Evolutionary conservation across 2,113 vertebrate genomes (phyloP), one percentile per base, ranked within the genome.

Genomic region (Plecturocebus donacophilus): DNA sequence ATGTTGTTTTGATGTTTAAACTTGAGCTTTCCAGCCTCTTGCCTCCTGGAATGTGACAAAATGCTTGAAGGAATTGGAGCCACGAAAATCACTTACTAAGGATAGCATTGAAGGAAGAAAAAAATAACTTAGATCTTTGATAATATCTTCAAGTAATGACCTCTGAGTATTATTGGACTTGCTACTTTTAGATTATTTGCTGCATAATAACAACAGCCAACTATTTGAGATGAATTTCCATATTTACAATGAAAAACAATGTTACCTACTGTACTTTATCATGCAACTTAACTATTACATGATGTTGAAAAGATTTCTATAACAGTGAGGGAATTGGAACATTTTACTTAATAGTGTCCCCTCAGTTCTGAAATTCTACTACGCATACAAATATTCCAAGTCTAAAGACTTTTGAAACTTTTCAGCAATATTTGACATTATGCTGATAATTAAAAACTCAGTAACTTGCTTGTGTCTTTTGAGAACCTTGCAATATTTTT

Each of bases 21-120:
- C 25, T 49, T 61, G 30, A 35, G 19, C 32, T 80, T 61, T 30
- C 14, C 7, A 83, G 23, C 7, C 81, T 61, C 27, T 17, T 42
- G 21, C 38, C 42, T 61, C 35, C 5, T 52, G 32, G 32, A 23
- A 94, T 66, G 38, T 56, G 17, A 19, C 32, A 90, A 49, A 12
- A 30, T 20, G 4, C 0, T 9, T 56, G 49, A 87, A 64, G 20
- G 38, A 32, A 3, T 8, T 10, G 5, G n/a, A 45, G 0, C 12
- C 0, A 17, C 61, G 38, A 66, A 13, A 11, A 1, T 45, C 27
- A 68, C 12, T 42, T 14, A 2, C 3, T 40, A 77, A 56, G 6
- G 0, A 54, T 21, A 16, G 6, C 1, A 10, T 6, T n/a, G 49
- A 52, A 61, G 42, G 47, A 86, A 61, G n/a, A 90, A 47, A 80